Base-by-base conservation (phyloP, 37 sponge, comb jelly and placozoan species). In the Tethya wilhelma region DNA sequence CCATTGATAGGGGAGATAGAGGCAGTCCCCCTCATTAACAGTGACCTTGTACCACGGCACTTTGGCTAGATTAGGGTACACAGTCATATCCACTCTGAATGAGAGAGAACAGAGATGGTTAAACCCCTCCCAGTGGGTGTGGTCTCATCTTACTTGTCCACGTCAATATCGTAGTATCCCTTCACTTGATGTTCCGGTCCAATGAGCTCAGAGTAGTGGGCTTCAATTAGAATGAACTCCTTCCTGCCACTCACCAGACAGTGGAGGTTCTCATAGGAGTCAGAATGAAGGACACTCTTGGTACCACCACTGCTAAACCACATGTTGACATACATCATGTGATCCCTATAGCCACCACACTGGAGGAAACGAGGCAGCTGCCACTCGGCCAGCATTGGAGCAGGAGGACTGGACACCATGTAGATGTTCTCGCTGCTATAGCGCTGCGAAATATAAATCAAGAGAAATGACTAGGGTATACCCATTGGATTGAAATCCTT, bases 251-350 rank as follows among this genome's bases (percentile, higher is more conserved):
- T 71, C 46, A 86, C 81, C 30, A 93, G 66, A 73, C 93, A 93
- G 73, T 93, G 89, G 19, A 93, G 65, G 69, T 93, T 93, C 56
- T 93, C 86, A 36, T 44, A 60, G 39, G 71, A 63, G 40, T 93
- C 93, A 8, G 85, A 69, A 69, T 93, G 93, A 9, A 93, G 79
- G 34, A 93, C 93, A 25, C 81, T 79, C 64, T 85, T 89, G 26
- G 93, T 93, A 17, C 93, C 93, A 34, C 93, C 93, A 85, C 86
- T 93, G 75, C 93, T 93, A 69, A 93, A 89, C 93, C 93, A 89
- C 23, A 88, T 56, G 58, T 78, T 59, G 33, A 74, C 37, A n/a
- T 43, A 58, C 28, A 57, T 49, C 9, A 93, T 38, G 70, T 80
- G 39, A 4, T 88, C 69, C 0, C 71, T 68, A 64, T 67, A 85